Evolutionary conservation across 1,140 invertebrate species (phyloP).

Genomic region (Magallana gigas): DNA sequence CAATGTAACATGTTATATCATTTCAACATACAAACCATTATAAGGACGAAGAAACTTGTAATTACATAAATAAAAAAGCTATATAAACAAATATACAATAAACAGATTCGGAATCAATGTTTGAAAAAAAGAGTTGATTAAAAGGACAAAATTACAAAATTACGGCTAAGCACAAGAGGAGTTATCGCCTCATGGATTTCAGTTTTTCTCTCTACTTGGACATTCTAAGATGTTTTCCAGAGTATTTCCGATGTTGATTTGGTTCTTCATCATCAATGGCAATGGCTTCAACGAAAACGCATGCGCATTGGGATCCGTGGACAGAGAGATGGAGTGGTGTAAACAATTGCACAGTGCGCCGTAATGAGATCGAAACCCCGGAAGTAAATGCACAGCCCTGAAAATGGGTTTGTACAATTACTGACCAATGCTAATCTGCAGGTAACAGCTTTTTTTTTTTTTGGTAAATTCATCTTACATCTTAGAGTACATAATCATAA

Average conservation of each 20-base stretch:
- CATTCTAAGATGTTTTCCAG: background rate
- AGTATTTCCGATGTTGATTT: background rate
- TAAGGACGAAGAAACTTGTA: too few relatives aligned
- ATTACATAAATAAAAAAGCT: too few relatives aligned
- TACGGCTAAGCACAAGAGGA: background rate
- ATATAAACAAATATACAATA: too few relatives aligned
- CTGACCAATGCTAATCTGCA: too few relatives aligned
- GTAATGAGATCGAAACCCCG: constrained; percentile 8
- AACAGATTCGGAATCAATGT: too few relatives aligned
- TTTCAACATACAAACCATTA: too few relatives aligned
- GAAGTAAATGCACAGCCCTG: background rate
- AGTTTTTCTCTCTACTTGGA: background rate
- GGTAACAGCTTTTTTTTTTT: too few relatives aligned
- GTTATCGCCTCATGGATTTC: background rate
- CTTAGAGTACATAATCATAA: too few relatives aligned
- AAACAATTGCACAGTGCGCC: background rate
- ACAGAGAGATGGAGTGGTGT: background rate
- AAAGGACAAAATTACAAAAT: too few relatives aligned
- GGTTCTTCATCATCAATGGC: background rate
- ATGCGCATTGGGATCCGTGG: background rate
- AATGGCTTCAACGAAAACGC: background rate
- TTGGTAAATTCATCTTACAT: too few relatives aligned
- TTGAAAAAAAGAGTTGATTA: too few relatives aligned
- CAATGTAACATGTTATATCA: too few relatives aligned
- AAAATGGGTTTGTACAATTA: background rate